phyloP scores from a whole-genome alignment of 2,797 vertebrate genomes.

The Melanotaenia nigrans region DNA sequence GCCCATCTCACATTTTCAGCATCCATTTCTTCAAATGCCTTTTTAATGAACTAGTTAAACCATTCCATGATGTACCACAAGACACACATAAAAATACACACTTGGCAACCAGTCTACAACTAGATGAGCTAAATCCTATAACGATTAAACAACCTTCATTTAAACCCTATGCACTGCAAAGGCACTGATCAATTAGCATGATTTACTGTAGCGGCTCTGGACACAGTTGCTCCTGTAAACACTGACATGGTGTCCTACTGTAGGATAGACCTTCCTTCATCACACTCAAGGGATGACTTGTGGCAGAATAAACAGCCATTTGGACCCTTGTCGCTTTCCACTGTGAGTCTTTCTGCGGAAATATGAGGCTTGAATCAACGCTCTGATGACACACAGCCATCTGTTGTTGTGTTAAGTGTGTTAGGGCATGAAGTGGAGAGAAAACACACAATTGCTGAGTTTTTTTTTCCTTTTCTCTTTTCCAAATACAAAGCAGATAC shows the following conservation, averaged over 20 bases:
- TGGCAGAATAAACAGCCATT: constrained; percentile 83
- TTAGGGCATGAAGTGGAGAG: constrained; percentile 76
- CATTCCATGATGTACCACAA: constrained; percentile 58
- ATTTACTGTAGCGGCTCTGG: constrained; percentile 73
- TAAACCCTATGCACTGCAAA: constrained; percentile 72
- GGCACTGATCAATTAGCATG: constrained; percentile 78
- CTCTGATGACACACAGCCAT: constrained; percentile 83
- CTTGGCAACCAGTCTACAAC: constrained; percentile 66
- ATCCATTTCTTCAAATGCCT: constrained; percentile 76
- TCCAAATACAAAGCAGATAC: constrained; percentile 45
- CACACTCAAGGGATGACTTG: constrained; percentile 78
- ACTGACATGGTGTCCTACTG: constrained; percentile 73
- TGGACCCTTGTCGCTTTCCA: constrained; percentile 77
- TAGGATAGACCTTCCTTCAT: constrained; percentile 79
- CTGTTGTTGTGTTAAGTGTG: constrained; percentile 84
- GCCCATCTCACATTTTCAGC: constrained; percentile 59
- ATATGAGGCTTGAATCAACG: constrained; percentile 82
- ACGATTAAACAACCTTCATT: constrained; percentile 81
- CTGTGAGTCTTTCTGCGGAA: constrained; percentile 79
- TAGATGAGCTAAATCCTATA: constrained; percentile 68
- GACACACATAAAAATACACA: constrained; percentile 64
- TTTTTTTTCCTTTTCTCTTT: neutral
- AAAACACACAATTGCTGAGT: constrained; percentile 64
- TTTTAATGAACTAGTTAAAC: constrained; percentile 81
- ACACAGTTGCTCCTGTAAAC: constrained; percentile 60